Base-by-base conservation (phyloP, 92 coral and sea anemone genomes). In the Galaxea fascicularis region DNA sequence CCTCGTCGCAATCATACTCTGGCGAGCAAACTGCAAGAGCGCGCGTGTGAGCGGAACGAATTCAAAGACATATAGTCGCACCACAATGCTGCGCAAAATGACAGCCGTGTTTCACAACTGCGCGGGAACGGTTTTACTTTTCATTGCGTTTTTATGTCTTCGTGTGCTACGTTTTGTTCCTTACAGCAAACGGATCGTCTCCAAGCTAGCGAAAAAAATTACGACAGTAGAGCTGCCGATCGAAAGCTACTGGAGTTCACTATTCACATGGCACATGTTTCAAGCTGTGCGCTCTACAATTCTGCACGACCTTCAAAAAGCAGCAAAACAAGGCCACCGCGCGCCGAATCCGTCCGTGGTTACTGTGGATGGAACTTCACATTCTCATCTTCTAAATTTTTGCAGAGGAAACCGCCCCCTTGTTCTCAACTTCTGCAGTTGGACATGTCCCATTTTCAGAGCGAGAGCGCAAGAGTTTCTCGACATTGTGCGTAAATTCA, bases 391-490 rank as follows among this genome's bases (percentile, higher is more conserved):
- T 28, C 82, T 93, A 53, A 98, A 91, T 47, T 82, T 92, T 46
- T 91, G 88, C 79, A 85, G 84, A 39, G 92, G 92, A 18, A 84
- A 89, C 67, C 95, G 99, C 31, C 99, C 99, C 26, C 92, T 97
- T 16, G 94, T 97, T 18, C 87, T 97, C 59, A 97, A 95, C 85
- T 94, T 97, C 68, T 93, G 99, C 68, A 97, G 99, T 60, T 91
- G 95, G 78, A 93, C 97, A 56, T 97, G 99, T 82, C 99, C 99
- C 14, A 97, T 95, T 56, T 97, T 97, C 46, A 89, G 96, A 94
- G 94, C 95, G 63, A 93, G 93, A 76, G 83, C 90, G 91, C 87
- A 73, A 79, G 93, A 93, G 85, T 97, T 97, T 65, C 88, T 89
- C 52, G 89, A 84, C 58, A 80, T 97, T 54, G 94, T 87, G 24